Evolutionary conservation across 1,140 invertebrate genomes (phyloP), one percentile per base, ranked within the genome.

Genomic region (Tribolium madens): DNA sequence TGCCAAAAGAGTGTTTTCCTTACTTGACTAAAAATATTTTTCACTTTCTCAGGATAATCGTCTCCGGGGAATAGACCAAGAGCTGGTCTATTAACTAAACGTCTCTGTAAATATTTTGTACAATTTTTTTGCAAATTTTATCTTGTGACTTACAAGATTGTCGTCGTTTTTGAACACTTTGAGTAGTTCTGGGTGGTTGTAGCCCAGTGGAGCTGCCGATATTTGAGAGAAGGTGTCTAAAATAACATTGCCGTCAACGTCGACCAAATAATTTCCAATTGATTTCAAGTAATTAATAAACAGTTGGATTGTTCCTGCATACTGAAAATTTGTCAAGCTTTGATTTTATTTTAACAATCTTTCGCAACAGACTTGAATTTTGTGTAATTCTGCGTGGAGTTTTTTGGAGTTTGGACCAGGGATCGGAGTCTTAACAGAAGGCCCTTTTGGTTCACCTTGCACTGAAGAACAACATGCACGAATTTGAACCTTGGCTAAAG

Each of bases 161-260:
- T 90, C 87, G 7, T 92, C 90, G 84, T 96, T 89, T 46, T 91
- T 87, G 78, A 98, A 91, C 1, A 92, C 90, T 74, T 91, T 89
- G 5, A 98, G 85, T 76, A 99, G 87, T 14, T 93, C 92, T 0
- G 97, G 97, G 88, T 99, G 97, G 87, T 99, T 99, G 85, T 99
- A 99, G 68, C 97, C 98, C 17, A 99, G 85, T 1, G 98, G 98
- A 79, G 98, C 88, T 0, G 97, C 98, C 0, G 98, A 97, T 82
- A 99, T 99, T 91, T 99, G 98, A 72, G 95, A 98, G 86, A 94
- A 99, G 15, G 97, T 88, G 88, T 99, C 98, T 69, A 99, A 89
- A 77, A 97, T 88, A 7, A 89, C 85, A 85, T 97, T 97, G 7
- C 96, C 97, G 87, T 99, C 98, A 1, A 94, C 97, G 87, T 99